A percentile compares a stretch with the other conserved stretches of the same genome.
Evolutionary conservation across 2,113 vertebrate genomes (phyloP).

Genomic region (Xyliphius kryptos): DNA sequence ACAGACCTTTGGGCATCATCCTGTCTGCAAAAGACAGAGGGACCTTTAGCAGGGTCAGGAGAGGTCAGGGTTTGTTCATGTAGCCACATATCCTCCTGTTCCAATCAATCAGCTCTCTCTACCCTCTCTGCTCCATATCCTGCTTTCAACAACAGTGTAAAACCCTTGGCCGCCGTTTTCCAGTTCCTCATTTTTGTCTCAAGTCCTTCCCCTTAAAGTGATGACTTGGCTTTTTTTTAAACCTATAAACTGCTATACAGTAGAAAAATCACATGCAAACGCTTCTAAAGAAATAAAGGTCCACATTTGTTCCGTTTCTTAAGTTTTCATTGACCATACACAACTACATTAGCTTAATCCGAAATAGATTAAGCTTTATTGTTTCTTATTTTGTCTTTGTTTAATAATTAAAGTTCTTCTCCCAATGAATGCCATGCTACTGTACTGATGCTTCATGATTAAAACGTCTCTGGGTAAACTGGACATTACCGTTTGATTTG

Average conservation of each 20-base stretch:
- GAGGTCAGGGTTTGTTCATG: slow-evolving; percentile 31
- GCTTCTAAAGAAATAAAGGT: neutral
- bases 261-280: neutral
- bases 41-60: slow-evolving; percentile 8
- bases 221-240: slow-evolving; percentile 1
- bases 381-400: too few species aligned
- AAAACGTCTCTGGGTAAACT: neutral
- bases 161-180: too few species aligned
- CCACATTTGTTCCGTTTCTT: too few species aligned
- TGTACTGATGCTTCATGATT: slow-evolving; percentile 1
- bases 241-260: slow-evolving; percentile 1
- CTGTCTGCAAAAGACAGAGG: slow-evolving; percentile 13
- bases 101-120: slow-evolving; percentile 8
- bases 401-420: too few species aligned
- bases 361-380: too few species aligned
- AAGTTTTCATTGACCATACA: too few species aligned
- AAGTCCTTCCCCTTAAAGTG: slow-evolving; percentile 18
- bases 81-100: slow-evolving; percentile 29
- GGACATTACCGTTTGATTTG: neutral
- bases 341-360: too few species aligned
- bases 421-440: neutral
- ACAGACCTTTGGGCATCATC: slow-evolving; percentile 26
- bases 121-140: slow-evolving; percentile 11
- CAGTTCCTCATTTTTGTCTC: slow-evolving; percentile 23
- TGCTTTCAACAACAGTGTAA: slow-evolving; percentile 7